Conservation (phyloP, 2,797 vertebrate species). For the Sebastiscus tertius region DNA sequence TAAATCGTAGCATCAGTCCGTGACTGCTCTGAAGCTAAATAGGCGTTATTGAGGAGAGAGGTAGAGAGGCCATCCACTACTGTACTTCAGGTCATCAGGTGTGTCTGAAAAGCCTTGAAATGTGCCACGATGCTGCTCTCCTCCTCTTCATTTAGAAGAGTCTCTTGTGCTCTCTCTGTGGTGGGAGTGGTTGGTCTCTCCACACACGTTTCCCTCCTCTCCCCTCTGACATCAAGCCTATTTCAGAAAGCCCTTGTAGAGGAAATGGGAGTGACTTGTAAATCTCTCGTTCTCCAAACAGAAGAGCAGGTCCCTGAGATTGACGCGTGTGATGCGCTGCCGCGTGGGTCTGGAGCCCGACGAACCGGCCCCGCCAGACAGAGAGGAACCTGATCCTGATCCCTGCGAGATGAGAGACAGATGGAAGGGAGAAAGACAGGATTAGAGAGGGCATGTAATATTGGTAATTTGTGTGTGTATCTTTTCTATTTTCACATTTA, state of each 20-base stretch:
- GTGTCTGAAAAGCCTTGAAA: slow-evolving; percentile 36
- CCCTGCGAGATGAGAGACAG: slow-evolving; percentile 78
- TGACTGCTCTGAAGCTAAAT: slow-evolving; percentile 49
- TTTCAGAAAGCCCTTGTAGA: slow-evolving; percentile 99
- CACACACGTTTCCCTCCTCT: slow-evolving; percentile 22
- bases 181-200: slow-evolving; percentile 57
- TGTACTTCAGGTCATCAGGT: slow-evolving; percentile 43
- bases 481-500: background rate
- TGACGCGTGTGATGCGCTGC: slow-evolving; percentile 98
- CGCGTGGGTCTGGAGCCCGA: slow-evolving; percentile 91
- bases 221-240: slow-evolving; percentile 78
- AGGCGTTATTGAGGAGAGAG: slow-evolving; percentile 50
- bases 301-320: slow-evolving; percentile 99
- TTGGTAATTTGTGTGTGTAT: background rate
- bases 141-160: slow-evolving; percentile 40
- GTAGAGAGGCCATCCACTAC: slow-evolving; percentile 54
- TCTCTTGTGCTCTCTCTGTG: slow-evolving; percentile 28
- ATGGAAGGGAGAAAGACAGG: background rate
- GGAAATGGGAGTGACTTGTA: slow-evolving; percentile 95
- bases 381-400: slow-evolving; percentile 85
- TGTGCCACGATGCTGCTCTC: slow-evolving; percentile 33
- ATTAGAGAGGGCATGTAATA: background rate
- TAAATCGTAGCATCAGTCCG: slow-evolving; percentile 67
- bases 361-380: slow-evolving; percentile 86
- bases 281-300: slow-evolving; percentile 97